Base-by-base conservation (phyloP, 53 echinoderm and acorn worm species). In the Mesocentrotus franciscanus region DNA sequence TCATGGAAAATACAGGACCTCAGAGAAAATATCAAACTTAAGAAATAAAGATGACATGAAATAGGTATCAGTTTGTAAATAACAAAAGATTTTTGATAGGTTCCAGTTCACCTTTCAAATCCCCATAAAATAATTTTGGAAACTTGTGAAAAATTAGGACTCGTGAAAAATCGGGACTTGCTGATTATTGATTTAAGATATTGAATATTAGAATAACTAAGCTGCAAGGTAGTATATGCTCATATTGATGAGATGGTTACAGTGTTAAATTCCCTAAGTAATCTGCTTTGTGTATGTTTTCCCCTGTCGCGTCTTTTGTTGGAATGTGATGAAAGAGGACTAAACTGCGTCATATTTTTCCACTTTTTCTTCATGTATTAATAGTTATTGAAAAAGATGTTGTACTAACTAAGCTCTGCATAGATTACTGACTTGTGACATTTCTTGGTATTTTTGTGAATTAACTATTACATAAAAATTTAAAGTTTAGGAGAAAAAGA, bases 331-430 rank as follows among this genome's bases (percentile, higher is more conserved):
- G 81, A 81, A 79, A 81, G 81, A 81, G 81, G 81, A 87, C 87
- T 87, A 87, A 87, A 87, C 87, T 58, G 87, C 58, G 15, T 87
- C 58, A 81, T 57, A 87, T 87, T 87, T 87, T 56, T 58, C 56
- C n/a, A 27, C 58, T 57, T 87, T 85, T 87, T 87, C 58, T 87
- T 87, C 58, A 27, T 87, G 87, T 87, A 57, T 87, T 24, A 87
- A 27, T 58, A 56, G 16, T 12, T 58, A 35, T 85, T 81, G 81
- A 55, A 42, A 49, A 87, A 87, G 58, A 58, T 58, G n/a, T 62
- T 81, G 56, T 87, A 87, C 87, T 87, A 87, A 87, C 87, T 58
- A 87, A 58, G 58, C 87, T 87, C 13, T 56, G 58, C 87, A 87
- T 57, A 58, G 58, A 27, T 26, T n/a, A 87, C 87, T 57, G 57